Evolutionary conservation across 2,888 invertebrate species (phyloP), one percentile per base, ranked within the genome.

Genomic region (Lithophane socia): DNA sequence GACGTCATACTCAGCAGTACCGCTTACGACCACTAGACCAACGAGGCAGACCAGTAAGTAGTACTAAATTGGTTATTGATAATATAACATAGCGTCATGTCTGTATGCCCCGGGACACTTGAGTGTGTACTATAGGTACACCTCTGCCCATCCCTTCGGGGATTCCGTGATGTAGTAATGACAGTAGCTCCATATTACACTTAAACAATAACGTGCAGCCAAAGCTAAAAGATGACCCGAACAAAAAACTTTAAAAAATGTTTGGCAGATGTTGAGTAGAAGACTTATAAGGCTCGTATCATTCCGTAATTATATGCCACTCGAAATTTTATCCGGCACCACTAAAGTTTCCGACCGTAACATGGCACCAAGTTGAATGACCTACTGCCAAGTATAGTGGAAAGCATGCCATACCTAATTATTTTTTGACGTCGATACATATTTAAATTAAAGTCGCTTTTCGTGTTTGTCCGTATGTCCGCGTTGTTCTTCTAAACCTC

Each of bases 331-430:
- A 58, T 73, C 29, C 44, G 29, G 3, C 49, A 52, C 77, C 21
- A 42, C 42, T 56, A 37, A 74, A 67, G 24, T 56, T 24, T 47
- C 58, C 68, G 42, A 52, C 60, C 63, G 67, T 67, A 75, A 68
- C 24, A 58, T 3, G n/a, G 47, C 73, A 65, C 54, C 37, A 42
- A 80, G 79, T 44, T 81, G 29, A 79, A 75, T 47, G 76, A 67
- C 63, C 79, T 37, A 18, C 56, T 75, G 21, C 24, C 42, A 67
- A 81, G 42, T 63, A 56, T 16, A 21, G 16, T 18, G 29, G 3
- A 49, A 60, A 75, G 9, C n/a, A 13, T 24, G 24, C 13, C 29
- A 29, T 42, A 8, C 58, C 44, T 49, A n/a, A 1, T 44, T 21
- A 29, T 18, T 49, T 47, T 42, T 21, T 16, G 10, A 52, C 13